These are phyloP conservation scores for Phoebastria nigripes DNA, from an alignment of 2,797 vertebrate genomes.

Conservation along the genomic window DNA sequence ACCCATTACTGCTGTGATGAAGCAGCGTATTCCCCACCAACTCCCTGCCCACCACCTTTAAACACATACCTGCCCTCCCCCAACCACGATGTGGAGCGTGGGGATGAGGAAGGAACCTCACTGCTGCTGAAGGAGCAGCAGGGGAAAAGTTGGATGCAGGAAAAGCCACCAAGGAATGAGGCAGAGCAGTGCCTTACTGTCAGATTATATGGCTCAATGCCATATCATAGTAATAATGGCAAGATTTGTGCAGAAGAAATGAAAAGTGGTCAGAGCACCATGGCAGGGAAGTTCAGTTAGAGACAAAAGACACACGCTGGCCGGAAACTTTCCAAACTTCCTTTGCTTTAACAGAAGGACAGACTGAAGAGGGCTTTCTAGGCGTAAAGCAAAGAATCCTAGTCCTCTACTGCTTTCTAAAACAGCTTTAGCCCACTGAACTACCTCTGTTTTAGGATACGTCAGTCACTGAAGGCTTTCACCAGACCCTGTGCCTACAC, in stretches of 20 bases:
- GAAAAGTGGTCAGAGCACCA: neutral
- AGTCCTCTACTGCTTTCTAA: neutral
- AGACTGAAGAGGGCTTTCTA: neutral
- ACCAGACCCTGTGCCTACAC: neutral
- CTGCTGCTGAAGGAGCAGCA: neutral
- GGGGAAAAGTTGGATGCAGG: neutral
- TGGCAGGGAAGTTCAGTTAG: neutral
- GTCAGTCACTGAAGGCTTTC: neutral
- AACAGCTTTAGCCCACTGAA: neutral
- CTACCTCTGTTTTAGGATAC: neutral
- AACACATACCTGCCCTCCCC: neutral
- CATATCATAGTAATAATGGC: accelerated
- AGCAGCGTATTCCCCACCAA: neutral
- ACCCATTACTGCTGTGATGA: neutral
- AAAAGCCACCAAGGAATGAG: neutral
- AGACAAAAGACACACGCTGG: neutral
- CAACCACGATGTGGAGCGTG: accelerated
- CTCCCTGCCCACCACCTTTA: neutral
- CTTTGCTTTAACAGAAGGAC: neutral
- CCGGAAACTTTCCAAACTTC: neutral
- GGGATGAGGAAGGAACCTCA: neutral
- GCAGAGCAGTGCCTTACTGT: neutral
- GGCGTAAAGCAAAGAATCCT: neutral
- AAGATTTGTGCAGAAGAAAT: neutral
- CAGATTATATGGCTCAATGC: neutral